Conservation (phyloP, 2,113 vertebrate genomes). For the Indicator indicator region DNA sequence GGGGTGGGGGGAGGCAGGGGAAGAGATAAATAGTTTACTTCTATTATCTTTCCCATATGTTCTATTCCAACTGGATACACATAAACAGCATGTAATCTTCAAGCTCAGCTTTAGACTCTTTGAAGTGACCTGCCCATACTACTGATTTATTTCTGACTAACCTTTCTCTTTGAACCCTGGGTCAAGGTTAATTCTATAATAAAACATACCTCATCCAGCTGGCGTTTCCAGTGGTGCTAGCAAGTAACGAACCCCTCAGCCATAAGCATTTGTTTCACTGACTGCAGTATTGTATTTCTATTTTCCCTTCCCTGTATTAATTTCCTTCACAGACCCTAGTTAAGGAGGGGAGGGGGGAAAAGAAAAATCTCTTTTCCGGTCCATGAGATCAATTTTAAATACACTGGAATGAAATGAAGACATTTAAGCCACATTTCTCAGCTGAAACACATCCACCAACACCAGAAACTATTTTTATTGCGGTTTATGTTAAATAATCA, state of each 20-base stretch:
- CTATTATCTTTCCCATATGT: slow-evolving; percentile 70
- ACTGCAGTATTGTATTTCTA: slow-evolving; percentile 72
- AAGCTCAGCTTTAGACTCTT: slow-evolving; percentile 67
- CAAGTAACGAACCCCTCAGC: slow-evolving; percentile 25
- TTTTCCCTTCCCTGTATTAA: slow-evolving; percentile 67
- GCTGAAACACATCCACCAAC: slow-evolving; percentile 32
- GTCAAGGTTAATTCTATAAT: slow-evolving; percentile 84
- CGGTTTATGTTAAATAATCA: slow-evolving; percentile 17
- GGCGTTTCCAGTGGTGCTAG: slow-evolving; percentile 54
- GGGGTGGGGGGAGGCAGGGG: not conserved
- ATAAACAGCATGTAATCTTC: slow-evolving; percentile 75
- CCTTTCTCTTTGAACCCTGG: slow-evolving; percentile 80
- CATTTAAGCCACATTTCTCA: slow-evolving; percentile 45
- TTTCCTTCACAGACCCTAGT: slow-evolving; percentile 75
- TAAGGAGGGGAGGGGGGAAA: slow-evolving; percentile 16
- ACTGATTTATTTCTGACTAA: slow-evolving; percentile 81
- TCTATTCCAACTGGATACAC: slow-evolving; percentile 70
- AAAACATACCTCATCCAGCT: slow-evolving; percentile 76
- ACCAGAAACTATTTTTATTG: slow-evolving; percentile 57
- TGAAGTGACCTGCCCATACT: slow-evolving; percentile 79
- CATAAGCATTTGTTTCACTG: slow-evolving; percentile 58
- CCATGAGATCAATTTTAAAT: slow-evolving; percentile 77
- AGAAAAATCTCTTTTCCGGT: slow-evolving; percentile 70
- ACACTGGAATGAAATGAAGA: slow-evolving; percentile 73
- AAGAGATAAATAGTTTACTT: slow-evolving; percentile 63